Evolutionary conservation across 2,888 invertebrate species (phyloP), one percentile per base, ranked within the genome.

Genomic region (Pristionchus exspectatus): DNA sequence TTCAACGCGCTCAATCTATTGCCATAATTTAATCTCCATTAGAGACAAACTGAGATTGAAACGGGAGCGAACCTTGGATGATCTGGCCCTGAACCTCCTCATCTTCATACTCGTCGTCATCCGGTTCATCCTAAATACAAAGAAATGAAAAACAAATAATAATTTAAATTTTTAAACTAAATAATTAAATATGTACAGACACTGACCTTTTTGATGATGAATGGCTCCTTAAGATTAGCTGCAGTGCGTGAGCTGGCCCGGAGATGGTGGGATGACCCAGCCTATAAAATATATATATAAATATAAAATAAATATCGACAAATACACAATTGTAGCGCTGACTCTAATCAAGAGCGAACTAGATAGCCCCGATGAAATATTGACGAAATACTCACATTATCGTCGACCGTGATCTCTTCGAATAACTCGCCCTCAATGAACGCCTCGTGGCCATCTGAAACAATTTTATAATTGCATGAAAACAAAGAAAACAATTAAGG

Each of bases 71-170:
- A 81, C 81, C 92, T 44, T 90, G 90, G 4, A 92, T 89, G 86
- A 93, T 90, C 44, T 91, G 91, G 24, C 91, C 92, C 63, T 90
- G 66, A 24, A 89, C 54, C 16, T 92, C 91, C 33, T 93, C 92
- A 24, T 90, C 91, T 63, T 88, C 83, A 16, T 86, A 66, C 12
- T 91, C 90, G 0, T 72, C 72, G 1, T 88, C 89, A 30, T 86
- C 89, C 44, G n/a, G n/a, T 38, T 81, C 81, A 27, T 12, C 81
- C 81, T 77, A 44, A 10, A 16, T 30, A 16, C 44, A 50, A 72
- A 33, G 12, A 30, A 4, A 14, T 16, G n/a, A 33, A 72, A 72
- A 33, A 72, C 14, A 12, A 72, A 72, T 14, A n/a, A 69, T 69
- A 24, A 21, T 66, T 66, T 3, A 16, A 24, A 69, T 33, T 38